Base-by-base conservation (phyloP, 1,140 invertebrate genomes). In the Liolophura sinensis region DNA sequence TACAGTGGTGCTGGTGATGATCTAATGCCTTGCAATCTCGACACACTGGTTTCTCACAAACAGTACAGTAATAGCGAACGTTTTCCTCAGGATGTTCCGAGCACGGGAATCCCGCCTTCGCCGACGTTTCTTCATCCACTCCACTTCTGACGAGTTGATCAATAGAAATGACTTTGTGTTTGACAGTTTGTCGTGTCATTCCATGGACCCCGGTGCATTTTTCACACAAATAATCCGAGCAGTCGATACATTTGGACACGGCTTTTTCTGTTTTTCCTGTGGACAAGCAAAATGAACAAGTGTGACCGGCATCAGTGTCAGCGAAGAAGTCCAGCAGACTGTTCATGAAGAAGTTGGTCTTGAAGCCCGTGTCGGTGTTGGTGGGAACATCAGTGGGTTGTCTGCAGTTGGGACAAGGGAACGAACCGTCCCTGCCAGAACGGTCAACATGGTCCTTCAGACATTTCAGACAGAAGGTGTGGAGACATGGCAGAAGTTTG, bases 391-490 rank as follows among this genome's bases (percentile, higher is more conserved):
- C n/a, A n/a, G n/a, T n/a, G n/a, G n/a, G n/a, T n/a, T n/a, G n/a
- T n/a, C n/a, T n/a, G n/a, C n/a, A n/a, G n/a, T n/a, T n/a, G n/a
- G n/a, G n/a, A n/a, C n/a, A n/a, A n/a, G n/a, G n/a, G n/a, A n/a
- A n/a, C n/a, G n/a, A n/a, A n/a, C n/a, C n/a, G n/a, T n/a, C n/a
- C n/a, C n/a, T n/a, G n/a, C n/a, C n/a, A n/a, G n/a, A n/a, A n/a
- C n/a, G n/a, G n/a, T 70, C 69, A 7, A 52, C 48, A 50, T 71
- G 68, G 11, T 55, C 77, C 27, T 86, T 83, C 16, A 90, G 83
- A 68, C 89, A 90, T 12, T 81, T 73, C 25, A 86, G 76, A 50
- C 72, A 73, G 49, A 66, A 73, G n/a, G 65, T 65, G 31, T 73
- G 72, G 25, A 71, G 62, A 51, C 72, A 73, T 22, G 72, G 69